Evolutionary conservation across 2,797 vertebrate species (phyloP), one percentile per base, ranked within the genome.

Genomic region (Esox masquinongy): DNA sequence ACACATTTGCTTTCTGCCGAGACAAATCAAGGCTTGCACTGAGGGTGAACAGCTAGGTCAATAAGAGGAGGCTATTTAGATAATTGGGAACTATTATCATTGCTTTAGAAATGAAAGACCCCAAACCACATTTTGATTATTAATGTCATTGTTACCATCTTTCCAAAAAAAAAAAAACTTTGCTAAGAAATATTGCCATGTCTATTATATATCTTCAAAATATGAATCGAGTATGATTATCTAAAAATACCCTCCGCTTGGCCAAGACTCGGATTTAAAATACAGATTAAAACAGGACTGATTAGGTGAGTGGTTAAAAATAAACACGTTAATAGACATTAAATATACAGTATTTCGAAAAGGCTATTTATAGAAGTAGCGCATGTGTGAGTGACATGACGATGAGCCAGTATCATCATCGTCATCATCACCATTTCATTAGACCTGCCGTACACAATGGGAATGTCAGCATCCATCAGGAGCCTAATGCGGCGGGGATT

Each of bases 401-500:
- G 76, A 81, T 81, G 68, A 72, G 80, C 83, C 91, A 91, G 89
- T 91, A 91, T 91, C 87, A 88, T 90, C 88, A 85, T 77, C 76
- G 76, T 91, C 87, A 88, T 90, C 88, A 85, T 77, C 79, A 79
- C 91, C 88, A 87, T 91, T 93, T 92, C 88, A 93, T 92, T 92
- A 90, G 83, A 89, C 84, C 78, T 79, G 85, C 87, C 80, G 80
- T 81, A 74, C 88, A 92, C 90, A 91, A 91, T 91, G 85, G 84
- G 84, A 84, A 81, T 68, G 85, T 92, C 92, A 89, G 88, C 86
- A 87, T 93, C 87, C 86, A 91, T 94, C 91, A 93, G 83, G 78
- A 78, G 83, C 85, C 84, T 93, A 93, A 93, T 92, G 91, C 91
- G 91, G 87, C 86, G 90, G 88, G 80, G 86, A 91, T 86, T 90